A percentile compares a stretch with the other conserved stretches of the same genome.
These are phyloP conservation scores for Pegea sp. DNA, from an alignment of 23 tunicate genomes.

Conservation along the genomic window DNA sequence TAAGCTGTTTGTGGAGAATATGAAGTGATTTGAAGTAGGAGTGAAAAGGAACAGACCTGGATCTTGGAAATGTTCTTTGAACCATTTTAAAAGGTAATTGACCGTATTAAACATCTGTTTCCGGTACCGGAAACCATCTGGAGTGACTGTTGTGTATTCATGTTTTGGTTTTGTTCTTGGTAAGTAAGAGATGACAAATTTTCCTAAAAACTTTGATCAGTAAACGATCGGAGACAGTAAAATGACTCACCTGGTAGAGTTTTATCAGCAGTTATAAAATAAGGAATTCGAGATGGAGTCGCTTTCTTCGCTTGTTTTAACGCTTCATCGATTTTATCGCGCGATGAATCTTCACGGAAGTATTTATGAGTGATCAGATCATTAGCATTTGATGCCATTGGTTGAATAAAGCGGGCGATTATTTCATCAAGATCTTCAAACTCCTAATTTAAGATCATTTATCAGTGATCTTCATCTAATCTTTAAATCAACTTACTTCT, in stretches of 20 bases:
- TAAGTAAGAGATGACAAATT: conserved; percentile 78
- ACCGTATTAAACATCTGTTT: conserved; percentile 51
- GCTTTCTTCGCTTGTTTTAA: conserved; percentile 71
- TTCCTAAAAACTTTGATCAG: no score
- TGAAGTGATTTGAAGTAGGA: no score
- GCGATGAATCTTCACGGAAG: conserved; percentile 56
- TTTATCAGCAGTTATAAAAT: conserved; percentile 51
- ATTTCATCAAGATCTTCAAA: conserved; percentile 98
- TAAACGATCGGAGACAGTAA: background rate
- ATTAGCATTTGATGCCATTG: conserved; percentile 95
- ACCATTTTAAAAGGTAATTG: conserved; percentile 70
- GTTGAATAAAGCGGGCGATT: conserved; percentile 88
- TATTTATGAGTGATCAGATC: conserved; percentile 86
- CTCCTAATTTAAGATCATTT: conserved; percentile 39
- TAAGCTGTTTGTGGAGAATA: no score
- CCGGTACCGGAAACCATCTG: conserved; percentile 92
- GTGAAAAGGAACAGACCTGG: no score
- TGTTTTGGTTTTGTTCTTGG: conserved; percentile 75
- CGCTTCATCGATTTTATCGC: conserved; percentile 47
- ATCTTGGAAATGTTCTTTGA: conserved; percentile 93
- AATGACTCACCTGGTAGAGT: conserved; percentile 51
- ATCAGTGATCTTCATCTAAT: no score
- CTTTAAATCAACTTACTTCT: conserved; percentile 44
- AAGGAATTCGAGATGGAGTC: conserved; percentile 78
- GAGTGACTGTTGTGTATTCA: conserved; percentile 74